These are phyloP conservation scores for Macrobrachium rosenbergii DNA, from an alignment of 1,140 invertebrate species.

Conservation along the genomic window DNA sequence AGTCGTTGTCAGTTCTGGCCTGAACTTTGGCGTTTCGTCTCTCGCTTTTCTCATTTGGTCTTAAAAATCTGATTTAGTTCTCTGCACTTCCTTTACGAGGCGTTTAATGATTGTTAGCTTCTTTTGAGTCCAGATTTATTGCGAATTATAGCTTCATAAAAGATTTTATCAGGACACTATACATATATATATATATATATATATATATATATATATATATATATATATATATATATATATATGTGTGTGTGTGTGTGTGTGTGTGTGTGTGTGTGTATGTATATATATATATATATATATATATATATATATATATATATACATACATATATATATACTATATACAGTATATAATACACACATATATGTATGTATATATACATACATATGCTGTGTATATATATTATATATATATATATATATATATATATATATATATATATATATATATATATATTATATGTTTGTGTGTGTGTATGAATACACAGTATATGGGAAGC, in stretches of 20 bases:
- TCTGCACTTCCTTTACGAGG: too few relatives aligned
- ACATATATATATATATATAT: not conserved
- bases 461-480: not conserved
- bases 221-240: not conserved
- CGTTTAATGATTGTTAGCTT: too few relatives aligned
- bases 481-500: not conserved
- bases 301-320: not conserved
- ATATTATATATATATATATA: too few relatives aligned
- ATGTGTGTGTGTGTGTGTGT: not conserved
- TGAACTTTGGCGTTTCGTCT: too few relatives aligned
- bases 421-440: constrained; percentile 6
- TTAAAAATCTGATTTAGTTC: too few relatives aligned
- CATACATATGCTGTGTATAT: too few relatives aligned
- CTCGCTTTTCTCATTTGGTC: too few relatives aligned
- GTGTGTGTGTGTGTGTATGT: not conserved
- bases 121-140: too few relatives aligned
- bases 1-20: too few relatives aligned
- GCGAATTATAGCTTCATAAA: not conserved
- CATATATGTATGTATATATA: not conserved
- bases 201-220: not conserved
- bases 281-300: constrained; percentile 2
- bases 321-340: not conserved
- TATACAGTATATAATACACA: constrained; percentile 2
- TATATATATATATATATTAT: constrained; percentile 22
- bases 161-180: not conserved